Conservation (phyloP, 2,113 vertebrate species). For the Tragelaphus scriptus region DNA sequence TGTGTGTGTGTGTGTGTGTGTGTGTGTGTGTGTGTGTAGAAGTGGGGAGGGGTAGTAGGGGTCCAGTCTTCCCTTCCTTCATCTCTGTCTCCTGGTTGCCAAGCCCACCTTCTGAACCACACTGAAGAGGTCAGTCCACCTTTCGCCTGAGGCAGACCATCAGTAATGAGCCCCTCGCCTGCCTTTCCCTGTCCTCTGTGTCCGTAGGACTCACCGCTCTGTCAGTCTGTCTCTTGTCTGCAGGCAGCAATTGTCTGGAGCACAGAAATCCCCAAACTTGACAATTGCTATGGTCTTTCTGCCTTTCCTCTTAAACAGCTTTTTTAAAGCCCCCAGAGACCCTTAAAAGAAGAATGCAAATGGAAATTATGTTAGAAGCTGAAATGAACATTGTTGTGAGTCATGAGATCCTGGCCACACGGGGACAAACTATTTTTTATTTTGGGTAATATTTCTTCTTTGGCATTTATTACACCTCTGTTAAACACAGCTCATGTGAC, state of each 20-base stretch:
- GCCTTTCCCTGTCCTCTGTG: neutral
- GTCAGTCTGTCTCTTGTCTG: neutral
- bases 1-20: neutral
- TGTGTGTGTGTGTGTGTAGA: neutral
- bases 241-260: neutral
- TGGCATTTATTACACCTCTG: constrained; percentile 73
- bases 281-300: constrained; percentile 39
- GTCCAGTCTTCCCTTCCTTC: neutral
- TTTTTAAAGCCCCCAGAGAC: constrained; percentile 57
- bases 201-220: neutral
- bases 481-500: constrained; percentile 72
- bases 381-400: constrained; percentile 35
- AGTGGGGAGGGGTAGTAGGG: no score
- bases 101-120: neutral
- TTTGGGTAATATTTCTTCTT: constrained; percentile 72
- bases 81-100: neutral
- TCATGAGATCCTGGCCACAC: constrained; percentile 59
- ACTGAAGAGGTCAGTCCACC: fast-evolving
- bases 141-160: neutral
- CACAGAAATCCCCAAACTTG: neutral
- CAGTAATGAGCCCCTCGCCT: neutral
- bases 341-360: constrained; percentile 61
- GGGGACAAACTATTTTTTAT: constrained; percentile 70
- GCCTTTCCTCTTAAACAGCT: constrained; percentile 68
- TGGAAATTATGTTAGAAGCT: constrained; percentile 55